A percentile compares a stretch with the other conserved stretches of the same genome.
Evolutionary conservation across 1,140 invertebrate genomes (phyloP).

Genomic region (Dryas iulia): DNA sequence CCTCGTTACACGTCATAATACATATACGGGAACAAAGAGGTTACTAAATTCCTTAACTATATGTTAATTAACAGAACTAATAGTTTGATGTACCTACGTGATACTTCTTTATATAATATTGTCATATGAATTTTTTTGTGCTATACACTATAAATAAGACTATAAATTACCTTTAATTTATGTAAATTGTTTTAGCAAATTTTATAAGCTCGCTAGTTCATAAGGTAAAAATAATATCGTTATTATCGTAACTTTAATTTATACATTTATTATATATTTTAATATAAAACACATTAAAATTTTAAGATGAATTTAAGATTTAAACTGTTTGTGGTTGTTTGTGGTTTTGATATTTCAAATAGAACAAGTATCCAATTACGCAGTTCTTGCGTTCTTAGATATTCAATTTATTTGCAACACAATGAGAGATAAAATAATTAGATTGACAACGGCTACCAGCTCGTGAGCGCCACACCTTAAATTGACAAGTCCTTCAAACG

Average conservation of each 20-base stretch:
- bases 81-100: slow-evolving; percentile 20
- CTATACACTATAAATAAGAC: slow-evolving; percentile 25
- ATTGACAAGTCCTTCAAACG: slow-evolving; percentile 59
- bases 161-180: slow-evolving; percentile 33
- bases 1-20: no score
- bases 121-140: slow-evolving; percentile 27
- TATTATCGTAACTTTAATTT: background rate
- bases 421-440: slow-evolving; percentile 47
- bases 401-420: slow-evolving; percentile 30
- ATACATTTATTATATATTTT: background rate
- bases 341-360: background rate
- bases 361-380: slow-evolving; percentile 17
- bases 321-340: slow-evolving; percentile 9
- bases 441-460: slow-evolving; percentile 47
- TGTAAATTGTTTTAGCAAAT: slow-evolving; percentile 31
- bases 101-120: slow-evolving; percentile 24
- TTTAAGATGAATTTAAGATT: background rate
- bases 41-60: background rate
- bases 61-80: slow-evolving; percentile 11
- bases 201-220: slow-evolving; percentile 7
- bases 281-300: background rate
- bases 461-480: slow-evolving; percentile 71
- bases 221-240: background rate
- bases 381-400: slow-evolving; percentile 18
- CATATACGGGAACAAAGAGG: background rate